Conservation (phyloP, 1,140 invertebrate genomes). For the Anoplophora glabripennis region DNA sequence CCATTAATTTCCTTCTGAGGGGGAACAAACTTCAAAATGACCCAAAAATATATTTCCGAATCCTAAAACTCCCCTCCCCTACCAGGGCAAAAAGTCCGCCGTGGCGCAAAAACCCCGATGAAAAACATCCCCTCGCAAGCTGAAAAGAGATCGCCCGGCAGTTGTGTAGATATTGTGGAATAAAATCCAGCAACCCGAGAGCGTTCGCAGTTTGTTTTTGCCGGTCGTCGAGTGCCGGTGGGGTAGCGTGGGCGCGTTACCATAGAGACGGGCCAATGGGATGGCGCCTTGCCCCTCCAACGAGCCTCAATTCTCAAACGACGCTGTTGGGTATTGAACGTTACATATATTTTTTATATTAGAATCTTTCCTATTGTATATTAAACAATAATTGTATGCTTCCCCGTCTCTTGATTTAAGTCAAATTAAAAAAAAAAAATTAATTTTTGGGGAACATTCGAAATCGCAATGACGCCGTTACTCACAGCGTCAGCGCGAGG, state of each 20-base stretch:
- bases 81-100: constrained; percentile 27
- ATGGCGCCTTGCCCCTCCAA: constrained; percentile 10
- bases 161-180: constrained; percentile 38
- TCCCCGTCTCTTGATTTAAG: constrained; percentile 4
- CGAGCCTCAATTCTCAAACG: constrained; percentile 10
- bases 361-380: constrained; percentile 3
- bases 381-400: constrained; percentile 4
- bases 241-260: constrained; percentile 33
- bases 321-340: not conserved
- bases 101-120: constrained; percentile 23
- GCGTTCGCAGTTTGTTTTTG: constrained; percentile 46
- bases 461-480: constrained; percentile 16
- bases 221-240: constrained; percentile 27
- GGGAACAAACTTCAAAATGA: constrained; percentile 38
- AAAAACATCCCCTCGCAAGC: constrained; percentile 31
- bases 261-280: constrained; percentile 40
- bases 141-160: constrained; percentile 26
- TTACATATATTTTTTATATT: constrained; percentile 2
- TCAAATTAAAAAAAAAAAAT: constrained; percentile 3
- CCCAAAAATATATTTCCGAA: constrained; percentile 42
- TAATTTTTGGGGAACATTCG: constrained; percentile 28
- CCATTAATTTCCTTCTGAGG: constrained; percentile 42
- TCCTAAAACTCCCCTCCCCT: constrained; percentile 12
- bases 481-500: constrained; percentile 20
- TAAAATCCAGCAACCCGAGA: constrained; percentile 38